A percentile compares a stretch with the other conserved stretches of the same genome.
Evolutionary conservation across 2,113 vertebrate genomes (phyloP).

Genomic region (Zosterops hypoxanthus): DNA sequence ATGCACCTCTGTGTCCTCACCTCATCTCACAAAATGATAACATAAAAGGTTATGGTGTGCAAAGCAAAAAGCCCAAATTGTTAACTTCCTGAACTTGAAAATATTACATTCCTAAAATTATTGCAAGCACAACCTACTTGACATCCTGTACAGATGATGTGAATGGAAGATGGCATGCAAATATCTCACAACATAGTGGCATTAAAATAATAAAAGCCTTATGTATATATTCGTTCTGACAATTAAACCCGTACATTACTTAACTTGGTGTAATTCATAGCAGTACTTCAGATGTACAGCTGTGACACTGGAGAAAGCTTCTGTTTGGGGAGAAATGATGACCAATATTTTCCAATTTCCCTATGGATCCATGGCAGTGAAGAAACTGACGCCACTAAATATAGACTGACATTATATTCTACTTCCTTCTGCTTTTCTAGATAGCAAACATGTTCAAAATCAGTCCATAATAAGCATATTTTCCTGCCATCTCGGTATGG

Average conservation of each 20-base stretch:
- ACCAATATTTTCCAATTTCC: not conserved
- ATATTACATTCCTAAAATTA: constrained; percentile 59
- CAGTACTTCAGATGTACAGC: constrained; percentile 41
- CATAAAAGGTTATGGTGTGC: constrained; percentile 69
- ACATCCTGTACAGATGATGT: constrained; percentile 58
- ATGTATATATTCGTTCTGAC: not conserved
- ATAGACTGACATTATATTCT: not conserved
- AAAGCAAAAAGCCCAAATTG: constrained; percentile 66
- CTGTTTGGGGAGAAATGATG: not conserved
- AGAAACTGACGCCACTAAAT: not conserved
- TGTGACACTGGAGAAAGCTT: constrained; percentile 26
- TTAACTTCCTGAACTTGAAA: constrained; percentile 75
- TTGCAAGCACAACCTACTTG: constrained; percentile 52
- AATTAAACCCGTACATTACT: constrained; percentile 58
- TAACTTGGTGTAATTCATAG: constrained; percentile 41
- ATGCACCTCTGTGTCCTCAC: not conserved
- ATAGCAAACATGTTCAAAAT: not conserved
- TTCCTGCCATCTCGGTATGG: not conserved
- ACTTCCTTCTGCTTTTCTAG: not conserved
- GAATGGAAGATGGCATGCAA: constrained; percentile 48
- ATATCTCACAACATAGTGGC: constrained; percentile 3
- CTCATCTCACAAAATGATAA: constrained; percentile 58
- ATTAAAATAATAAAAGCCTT: not conserved
- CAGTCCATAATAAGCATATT: not conserved
- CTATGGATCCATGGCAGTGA: not conserved